phyloP scores from a whole-genome alignment of 2,888 invertebrate genomes.

The Deroplatys truncata region DNA sequence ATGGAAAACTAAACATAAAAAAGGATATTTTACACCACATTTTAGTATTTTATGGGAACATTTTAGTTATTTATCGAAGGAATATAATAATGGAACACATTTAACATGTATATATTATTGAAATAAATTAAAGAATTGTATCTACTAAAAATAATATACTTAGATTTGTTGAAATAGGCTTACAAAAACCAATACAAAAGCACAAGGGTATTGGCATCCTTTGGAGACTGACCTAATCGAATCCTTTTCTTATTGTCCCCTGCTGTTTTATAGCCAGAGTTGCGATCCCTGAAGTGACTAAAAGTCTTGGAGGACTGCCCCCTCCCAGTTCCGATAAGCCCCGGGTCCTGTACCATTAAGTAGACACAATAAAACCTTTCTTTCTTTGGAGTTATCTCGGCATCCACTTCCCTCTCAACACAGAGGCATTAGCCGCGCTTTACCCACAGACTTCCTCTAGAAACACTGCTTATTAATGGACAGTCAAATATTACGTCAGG shows the following conservation, averaged over 20 bases:
- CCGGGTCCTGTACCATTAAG: not conserved
- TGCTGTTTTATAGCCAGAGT: too few species aligned
- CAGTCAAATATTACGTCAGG: not conserved
- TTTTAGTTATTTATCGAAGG: too few species aligned
- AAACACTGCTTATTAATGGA: not conserved
- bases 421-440: not conserved
- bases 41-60: too few species aligned
- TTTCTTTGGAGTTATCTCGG: not conserved
- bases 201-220: not conserved
- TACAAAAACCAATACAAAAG: not conserved
- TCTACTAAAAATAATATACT: too few species aligned
- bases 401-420: not conserved
- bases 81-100: too few species aligned
- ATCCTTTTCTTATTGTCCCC: not conserved
- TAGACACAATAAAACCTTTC: not conserved
- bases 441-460: not conserved
- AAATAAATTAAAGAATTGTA: too few species aligned
- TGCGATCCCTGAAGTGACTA: not conserved
- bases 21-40: too few species aligned
- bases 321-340: not conserved
- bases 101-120: too few species aligned
- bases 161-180: too few species aligned
- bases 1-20: too few species aligned
- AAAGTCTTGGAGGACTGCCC: not conserved
- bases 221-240: not conserved